Base-by-base conservation (phyloP, 2,888 invertebrate species). In the Piscicola geometra region DNA sequence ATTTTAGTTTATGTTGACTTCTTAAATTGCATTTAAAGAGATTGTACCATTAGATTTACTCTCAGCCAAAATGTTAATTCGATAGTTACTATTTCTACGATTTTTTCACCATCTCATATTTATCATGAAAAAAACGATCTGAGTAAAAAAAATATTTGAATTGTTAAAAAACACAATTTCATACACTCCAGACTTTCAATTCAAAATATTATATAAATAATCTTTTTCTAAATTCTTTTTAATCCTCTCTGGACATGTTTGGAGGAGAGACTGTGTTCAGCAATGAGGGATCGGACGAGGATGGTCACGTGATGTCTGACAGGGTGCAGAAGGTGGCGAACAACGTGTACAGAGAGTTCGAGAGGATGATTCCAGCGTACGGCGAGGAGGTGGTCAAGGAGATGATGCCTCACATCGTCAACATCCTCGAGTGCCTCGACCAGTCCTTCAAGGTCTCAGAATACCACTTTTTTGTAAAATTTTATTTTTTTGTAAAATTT, bases 351-450 rank as follows among this genome's bases (percentile, higher is more conserved):
- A 93, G 96, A 84, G 99, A 99, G 88, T 96, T 99, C 83, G 97
- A 99, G 86, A 90, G 92, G 79, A 98, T 99, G 94, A 99, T 99
- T 81, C 91, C 92, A 75, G 90, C 93, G 81, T 97, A 97, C 83
- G 99, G 99, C 83, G 95, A 99, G 87, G 96, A 97, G 87, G 97
- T 96, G 70, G 97, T 97, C 2, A 96, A 98, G 88, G 87, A 94
- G 80, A 87, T 99, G 80, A 99, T 99, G 99, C 98, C 99, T 5
- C 87, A 98, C 79, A 90, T 99, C 82, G 99, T 99, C 81, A 98
- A 95, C 86, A 95, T 99, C 80, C 88, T 99, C 80, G 99, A 99
- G 88, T 93, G 93, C 85, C 88, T 99, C 82, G 99, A 99, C 87
- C 90, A 94, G 75, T 92, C 97, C 0, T 96, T 76, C 66, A 75